phyloP scores from a whole-genome alignment of 2,888 invertebrate species.

The Encarsia formosa region DNA sequence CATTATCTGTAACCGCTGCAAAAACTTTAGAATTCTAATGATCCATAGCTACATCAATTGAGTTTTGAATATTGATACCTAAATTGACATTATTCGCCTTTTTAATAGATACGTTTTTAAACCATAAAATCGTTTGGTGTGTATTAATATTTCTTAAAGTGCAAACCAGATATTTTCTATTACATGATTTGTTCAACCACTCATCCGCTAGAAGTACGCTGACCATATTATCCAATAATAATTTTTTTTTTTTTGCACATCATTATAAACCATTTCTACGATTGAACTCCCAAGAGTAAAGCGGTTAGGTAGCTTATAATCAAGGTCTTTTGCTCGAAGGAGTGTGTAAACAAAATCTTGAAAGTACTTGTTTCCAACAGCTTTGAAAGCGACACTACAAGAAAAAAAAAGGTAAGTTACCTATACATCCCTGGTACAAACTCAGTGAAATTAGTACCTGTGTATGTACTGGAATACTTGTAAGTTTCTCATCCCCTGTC shows the following conservation, averaged over 20 bases:
- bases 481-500: too few species aligned
- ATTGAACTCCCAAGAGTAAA: background rate
- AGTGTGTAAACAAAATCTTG: background rate
- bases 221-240: background rate
- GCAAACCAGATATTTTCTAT: background rate
- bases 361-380: background rate
- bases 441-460: too few species aligned
- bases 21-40: background rate
- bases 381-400: background rate
- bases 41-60: too few species aligned
- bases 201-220: background rate
- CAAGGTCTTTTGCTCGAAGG: background rate
- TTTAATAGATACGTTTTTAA: background rate
- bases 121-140: too few species aligned
- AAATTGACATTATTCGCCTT: background rate
- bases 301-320: background rate
- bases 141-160: background rate
- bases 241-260: background rate
- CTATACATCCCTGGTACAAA: too few species aligned
- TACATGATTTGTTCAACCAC: background rate
- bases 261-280: background rate
- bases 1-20: background rate
- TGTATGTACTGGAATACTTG: too few species aligned
- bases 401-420: too few species aligned
- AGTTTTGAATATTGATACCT: background rate